Conservation (phyloP, 2,888 invertebrate genomes). For the Drosophila picticornis region DNA sequence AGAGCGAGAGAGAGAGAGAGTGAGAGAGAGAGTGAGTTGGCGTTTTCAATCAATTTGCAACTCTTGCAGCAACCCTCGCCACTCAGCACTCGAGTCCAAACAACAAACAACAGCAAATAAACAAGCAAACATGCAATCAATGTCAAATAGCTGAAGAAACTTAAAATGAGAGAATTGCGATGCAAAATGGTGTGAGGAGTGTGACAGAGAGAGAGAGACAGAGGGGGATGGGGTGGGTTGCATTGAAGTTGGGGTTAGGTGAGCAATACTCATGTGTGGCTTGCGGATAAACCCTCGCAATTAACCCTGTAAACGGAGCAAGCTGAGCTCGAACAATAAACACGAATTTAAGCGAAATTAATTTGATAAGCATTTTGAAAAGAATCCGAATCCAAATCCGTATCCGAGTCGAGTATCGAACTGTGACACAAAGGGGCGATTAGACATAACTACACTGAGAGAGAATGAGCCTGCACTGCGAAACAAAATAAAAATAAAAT, state of each 20-base stretch:
- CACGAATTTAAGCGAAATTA: slow-evolving; percentile 76
- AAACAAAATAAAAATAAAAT: not conserved
- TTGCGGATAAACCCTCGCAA: slow-evolving; percentile 62
- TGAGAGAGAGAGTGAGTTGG: not conserved
- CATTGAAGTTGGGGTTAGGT: not conserved
- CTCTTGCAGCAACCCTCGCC: slow-evolving; percentile 64
- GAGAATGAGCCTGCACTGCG: not conserved
- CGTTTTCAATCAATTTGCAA: slow-evolving; percentile 62
- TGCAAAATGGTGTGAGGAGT: not conserved
- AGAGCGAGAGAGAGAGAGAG: not conserved
- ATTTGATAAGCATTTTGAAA: slow-evolving; percentile 76
- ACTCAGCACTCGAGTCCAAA: slow-evolving; percentile 33
- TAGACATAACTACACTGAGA: not conserved
- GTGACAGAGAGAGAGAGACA: not conserved
- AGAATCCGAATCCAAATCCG: slow-evolving; percentile 23
- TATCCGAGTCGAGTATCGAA: slow-evolving; percentile 2
- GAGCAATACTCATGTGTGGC: not conserved
- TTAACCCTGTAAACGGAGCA: slow-evolving; percentile 64
- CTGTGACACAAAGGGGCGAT: not conserved
- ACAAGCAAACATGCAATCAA: slow-evolving; percentile 59
- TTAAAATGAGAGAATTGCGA: not conserved
- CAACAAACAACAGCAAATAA: slow-evolving; percentile 33
- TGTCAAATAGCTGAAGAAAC: slow-evolving; percentile 19
- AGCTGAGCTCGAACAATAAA: slow-evolving; percentile 62
- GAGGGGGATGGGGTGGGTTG: not conserved